phyloP scores from a whole-genome alignment of 2,797 vertebrate species.

The Trichosurus vulpecula region DNA sequence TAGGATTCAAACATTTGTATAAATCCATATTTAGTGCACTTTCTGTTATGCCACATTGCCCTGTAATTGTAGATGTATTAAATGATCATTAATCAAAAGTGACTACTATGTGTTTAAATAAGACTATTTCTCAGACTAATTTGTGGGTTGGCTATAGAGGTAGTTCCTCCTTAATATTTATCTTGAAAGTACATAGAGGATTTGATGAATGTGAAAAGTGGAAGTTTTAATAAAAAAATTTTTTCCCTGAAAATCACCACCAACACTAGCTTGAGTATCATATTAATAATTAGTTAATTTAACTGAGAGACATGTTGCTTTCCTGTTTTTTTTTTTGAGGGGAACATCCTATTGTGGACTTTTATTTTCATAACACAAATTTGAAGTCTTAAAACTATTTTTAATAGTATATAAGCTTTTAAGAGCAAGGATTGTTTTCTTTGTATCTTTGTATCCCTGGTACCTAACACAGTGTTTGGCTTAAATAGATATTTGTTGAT shows the following conservation, averaged over 20 bases:
- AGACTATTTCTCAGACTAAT: conserved; percentile 29
- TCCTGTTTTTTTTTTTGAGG: neutral
- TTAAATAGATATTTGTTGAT: neutral
- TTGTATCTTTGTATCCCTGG: neutral
- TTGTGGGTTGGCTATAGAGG: neutral
- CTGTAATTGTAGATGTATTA: neutral
- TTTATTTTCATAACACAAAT: neutral
- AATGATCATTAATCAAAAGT: conserved; percentile 9
- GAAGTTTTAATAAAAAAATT: neutral
- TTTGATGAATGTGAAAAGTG: conserved; percentile 20
- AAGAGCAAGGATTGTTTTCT: neutral
- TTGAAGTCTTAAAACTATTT: neutral
- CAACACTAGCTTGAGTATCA: neutral
- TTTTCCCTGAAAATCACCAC: neutral
- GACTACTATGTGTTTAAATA: conserved; percentile 44
- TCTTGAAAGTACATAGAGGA: conserved; percentile 49
- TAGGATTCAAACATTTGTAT: neutral
- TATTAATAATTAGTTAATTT: neutral
- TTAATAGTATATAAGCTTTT: neutral
- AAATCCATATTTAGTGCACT: neutral
- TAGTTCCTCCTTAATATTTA: conserved; percentile 54
- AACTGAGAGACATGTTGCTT: neutral
- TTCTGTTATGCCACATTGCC: neutral
- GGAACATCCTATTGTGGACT: neutral
- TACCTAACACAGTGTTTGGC: neutral